A percentile compares a stretch with the other conserved stretches of the same genome.
Evolutionary conservation across 2,888 invertebrate species (phyloP).

Genomic region (Morinoia aosen): DNA sequence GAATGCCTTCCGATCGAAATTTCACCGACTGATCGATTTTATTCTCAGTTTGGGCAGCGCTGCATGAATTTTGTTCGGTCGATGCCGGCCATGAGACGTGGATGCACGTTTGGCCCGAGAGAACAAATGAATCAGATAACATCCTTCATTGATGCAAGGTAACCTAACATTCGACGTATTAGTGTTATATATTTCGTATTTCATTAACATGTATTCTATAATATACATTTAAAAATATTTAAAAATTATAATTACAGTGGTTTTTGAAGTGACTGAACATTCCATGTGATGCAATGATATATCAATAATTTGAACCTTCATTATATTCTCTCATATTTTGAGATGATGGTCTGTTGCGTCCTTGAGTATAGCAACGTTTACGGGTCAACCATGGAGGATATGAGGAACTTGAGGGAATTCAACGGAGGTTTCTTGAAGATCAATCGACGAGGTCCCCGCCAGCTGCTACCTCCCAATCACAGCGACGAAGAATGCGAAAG

Average conservation of each 20-base stretch:
- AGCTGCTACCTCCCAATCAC: conserved; percentile 79
- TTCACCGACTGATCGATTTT: conserved; percentile 76
- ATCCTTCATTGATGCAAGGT: conserved; percentile 82
- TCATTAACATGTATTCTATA: neutral
- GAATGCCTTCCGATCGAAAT: conserved; percentile 80
- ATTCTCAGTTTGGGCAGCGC: conserved; percentile 74
- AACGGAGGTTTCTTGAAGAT: conserved; percentile 75
- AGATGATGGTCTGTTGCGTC: no score
- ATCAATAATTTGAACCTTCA: no score
- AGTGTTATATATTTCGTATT: neutral
- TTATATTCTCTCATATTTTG: no score
- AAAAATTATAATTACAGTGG: no score
- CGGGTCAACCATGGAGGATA: conserved; percentile 80
- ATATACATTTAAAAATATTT: no score
- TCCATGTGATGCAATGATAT: no score
- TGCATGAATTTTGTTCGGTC: conserved; percentile 85
- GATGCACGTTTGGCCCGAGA: conserved; percentile 63
- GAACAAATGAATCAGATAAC: conserved; percentile 80
- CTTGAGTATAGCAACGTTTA: conserved; percentile 79
- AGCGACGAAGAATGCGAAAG: conserved; percentile 77
- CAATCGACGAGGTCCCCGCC: conserved; percentile 72
- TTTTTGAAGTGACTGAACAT: no score
- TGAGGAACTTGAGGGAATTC: conserved; percentile 79
- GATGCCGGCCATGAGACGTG: conserved; percentile 77
- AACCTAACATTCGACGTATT: neutral